These are phyloP conservation scores for Myotis brandtii DNA, from an alignment of 2,113 vertebrate genomes.

Conservation along the genomic window DNA sequence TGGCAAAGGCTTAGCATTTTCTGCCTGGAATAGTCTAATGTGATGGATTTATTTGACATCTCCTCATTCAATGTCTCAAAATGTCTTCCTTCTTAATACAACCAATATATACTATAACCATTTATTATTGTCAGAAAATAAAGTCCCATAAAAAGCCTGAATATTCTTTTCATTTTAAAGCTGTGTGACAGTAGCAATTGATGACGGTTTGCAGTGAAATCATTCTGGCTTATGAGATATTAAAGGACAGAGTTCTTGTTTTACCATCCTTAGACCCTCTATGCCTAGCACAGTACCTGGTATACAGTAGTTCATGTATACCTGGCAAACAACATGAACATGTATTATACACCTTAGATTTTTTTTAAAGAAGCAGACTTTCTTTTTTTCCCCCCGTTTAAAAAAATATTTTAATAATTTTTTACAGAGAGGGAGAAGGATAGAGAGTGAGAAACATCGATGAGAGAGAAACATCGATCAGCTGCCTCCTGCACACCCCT, in stretches of 20 bases:
- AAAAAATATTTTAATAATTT: no score
- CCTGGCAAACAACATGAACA: neutral
- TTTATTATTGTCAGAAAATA: slow-evolving; percentile 21
- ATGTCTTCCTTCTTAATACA: slow-evolving; percentile 21
- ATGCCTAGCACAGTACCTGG: neutral
- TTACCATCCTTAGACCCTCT: neutral
- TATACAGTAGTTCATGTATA: neutral
- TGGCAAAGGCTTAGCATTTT: neutral
- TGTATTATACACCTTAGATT: neutral
- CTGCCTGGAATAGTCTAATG: neutral
- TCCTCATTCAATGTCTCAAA: slow-evolving; percentile 29
- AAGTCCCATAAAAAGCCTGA: neutral
- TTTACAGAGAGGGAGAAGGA: no score
- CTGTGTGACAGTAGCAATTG: neutral
- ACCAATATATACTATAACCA: slow-evolving; percentile 57
- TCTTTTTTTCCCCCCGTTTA: no score
- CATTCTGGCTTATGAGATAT: neutral
- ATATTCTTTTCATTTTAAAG: slow-evolving; percentile 47
- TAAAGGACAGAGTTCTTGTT: neutral
- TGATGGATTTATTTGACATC: slow-evolving; percentile 50
- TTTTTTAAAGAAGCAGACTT: neutral
- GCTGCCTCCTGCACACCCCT: no score
- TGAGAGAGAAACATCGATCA: no score
- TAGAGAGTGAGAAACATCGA: no score
- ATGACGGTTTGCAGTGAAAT: neutral